Conservation (phyloP, 1,140 invertebrate genomes). For the Drosophila obscura region DNA sequence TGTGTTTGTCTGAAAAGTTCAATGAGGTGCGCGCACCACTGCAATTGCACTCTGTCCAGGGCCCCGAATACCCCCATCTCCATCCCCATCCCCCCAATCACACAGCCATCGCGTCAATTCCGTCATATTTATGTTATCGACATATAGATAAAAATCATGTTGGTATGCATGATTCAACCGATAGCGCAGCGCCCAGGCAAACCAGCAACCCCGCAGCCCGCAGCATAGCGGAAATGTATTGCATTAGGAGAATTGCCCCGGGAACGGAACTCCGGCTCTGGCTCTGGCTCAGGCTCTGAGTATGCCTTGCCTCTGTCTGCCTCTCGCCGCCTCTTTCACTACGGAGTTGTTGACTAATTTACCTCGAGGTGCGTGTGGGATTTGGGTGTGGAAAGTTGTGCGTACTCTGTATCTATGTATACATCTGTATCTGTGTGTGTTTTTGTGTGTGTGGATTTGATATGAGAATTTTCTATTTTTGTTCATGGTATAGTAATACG, state of each 20-base stretch:
- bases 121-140: conserved; percentile 80
- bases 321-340: background rate
- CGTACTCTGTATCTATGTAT: conserved; percentile 18
- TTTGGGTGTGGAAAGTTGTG: conserved; percentile 33
- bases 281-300: background rate
- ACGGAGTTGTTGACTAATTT: conserved; percentile 69
- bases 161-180: conserved; percentile 55
- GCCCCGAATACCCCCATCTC: background rate
- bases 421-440: background rate
- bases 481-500: conserved; percentile 42
- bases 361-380: conserved; percentile 38
- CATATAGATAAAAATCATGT: conserved; percentile 75
- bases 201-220: conserved; percentile 46
- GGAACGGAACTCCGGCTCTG: conserved; percentile 12
- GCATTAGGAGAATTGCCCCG: conserved; percentile 74
- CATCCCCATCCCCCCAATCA: conserved; percentile 21
- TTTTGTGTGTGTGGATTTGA: conserved; percentile 14
- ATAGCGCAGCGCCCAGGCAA: conserved; percentile 21
- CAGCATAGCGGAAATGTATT: conserved; percentile 73
- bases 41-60: conserved; percentile 59
- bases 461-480: conserved; percentile 51
- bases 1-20: conserved; percentile 82
- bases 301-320: background rate
- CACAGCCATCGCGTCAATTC: conserved; percentile 25
- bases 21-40: conserved; percentile 69